These are phyloP conservation scores for Ailurus styani DNA, from an alignment of 2,113 vertebrate genomes.

Conservation along the genomic window DNA sequence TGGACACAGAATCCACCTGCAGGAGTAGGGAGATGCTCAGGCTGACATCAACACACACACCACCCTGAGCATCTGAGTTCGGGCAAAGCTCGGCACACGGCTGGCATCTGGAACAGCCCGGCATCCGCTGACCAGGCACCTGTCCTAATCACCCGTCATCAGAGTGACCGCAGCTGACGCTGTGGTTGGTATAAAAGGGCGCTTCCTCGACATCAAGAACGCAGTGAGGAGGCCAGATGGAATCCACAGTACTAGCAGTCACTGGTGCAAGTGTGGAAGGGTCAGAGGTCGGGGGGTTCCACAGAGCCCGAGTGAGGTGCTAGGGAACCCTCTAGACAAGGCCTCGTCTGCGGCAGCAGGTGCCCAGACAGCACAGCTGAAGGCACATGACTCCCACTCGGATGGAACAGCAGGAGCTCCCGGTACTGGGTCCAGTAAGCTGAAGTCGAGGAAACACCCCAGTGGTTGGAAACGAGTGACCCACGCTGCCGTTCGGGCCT, in stretches of 20 bases:
- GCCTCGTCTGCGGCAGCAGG: accelerated
- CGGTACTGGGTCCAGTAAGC: accelerated
- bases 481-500: accelerated
- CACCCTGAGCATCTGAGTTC: too few species aligned
- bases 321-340: accelerated
- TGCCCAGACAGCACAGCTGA: accelerated
- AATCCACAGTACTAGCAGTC: too few species aligned
- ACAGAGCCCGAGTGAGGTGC: not conserved
- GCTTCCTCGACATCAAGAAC: not conserved
- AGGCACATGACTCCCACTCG: accelerated
- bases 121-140: not conserved
- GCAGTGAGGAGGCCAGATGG: not conserved
- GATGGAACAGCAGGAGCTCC: not conserved
- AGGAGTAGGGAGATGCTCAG: accelerated
- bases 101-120: not conserved
- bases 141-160: not conserved
- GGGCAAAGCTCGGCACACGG: too few species aligned
- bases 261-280: accelerated
- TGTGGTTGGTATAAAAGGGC: not conserved
- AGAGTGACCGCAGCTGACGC: not conserved
- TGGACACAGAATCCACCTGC: accelerated
- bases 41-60: accelerated
- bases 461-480: not conserved
- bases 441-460: accelerated
- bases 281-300: accelerated